Evolutionary conservation across 1,140 invertebrate species (phyloP), one percentile per base, ranked within the genome.

Genomic region (Magallana ariakensis): DNA sequence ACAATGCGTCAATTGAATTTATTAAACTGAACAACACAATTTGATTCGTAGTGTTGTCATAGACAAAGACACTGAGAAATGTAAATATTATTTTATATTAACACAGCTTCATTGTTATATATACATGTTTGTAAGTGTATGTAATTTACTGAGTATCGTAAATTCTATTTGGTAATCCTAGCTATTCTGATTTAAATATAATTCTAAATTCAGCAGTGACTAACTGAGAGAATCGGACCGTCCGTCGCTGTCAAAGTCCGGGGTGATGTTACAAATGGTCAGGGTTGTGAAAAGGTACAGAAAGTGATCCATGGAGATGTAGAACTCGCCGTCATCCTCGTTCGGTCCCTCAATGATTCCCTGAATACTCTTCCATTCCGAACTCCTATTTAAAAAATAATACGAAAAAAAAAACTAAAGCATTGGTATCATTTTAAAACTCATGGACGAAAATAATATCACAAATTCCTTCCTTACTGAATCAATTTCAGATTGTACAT

Each of bases 321-420:
- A 93, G 86, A 93, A 93, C 86, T 93, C 92, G 0, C 92, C 93
- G 58, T 93, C 91, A 84, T 93, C 92, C 53, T 88, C 91, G n/a
- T 91, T 90, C 1, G 90, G 87, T 16, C 26, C 66, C 11, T 84
- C 70, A 55, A 88, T 26, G 53, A 15, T 62, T 15, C 56, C 83
- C 26, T 66, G 86, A 1, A 46, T 11, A 15, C 70, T 62, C 8
- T 66, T 5, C 84, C 75, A 85, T 66, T 88, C 87, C 13, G 33
- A 26, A 19, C 83, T 85, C 58, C 83, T 85, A n/a, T n/a, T 33
- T 81, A 62, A 62, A 62, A 15, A 62, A 62, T 62, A 62, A 16
- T 3, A 33, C 5, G 33, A 11, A 60, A 11, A 10, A 60, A 11
- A 10, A 11, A 11, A 11, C 58, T n/a, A 60, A 11, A 11, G 10